Evolutionary conservation across 2,113 vertebrate genomes (phyloP).

Genomic region (Rhinopomastus cyanomelas): DNA sequence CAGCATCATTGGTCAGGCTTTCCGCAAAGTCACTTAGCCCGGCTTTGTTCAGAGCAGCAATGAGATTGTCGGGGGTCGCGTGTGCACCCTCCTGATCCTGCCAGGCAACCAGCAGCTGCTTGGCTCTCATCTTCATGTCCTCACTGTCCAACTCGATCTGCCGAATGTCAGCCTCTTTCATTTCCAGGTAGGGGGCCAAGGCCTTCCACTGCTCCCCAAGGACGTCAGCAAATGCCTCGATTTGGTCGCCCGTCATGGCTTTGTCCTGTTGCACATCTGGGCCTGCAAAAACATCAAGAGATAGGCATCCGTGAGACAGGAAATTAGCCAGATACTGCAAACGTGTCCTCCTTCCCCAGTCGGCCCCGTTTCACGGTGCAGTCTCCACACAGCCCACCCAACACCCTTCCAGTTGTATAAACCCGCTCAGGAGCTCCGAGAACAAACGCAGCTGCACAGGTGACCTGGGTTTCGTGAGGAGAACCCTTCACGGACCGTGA

Average conservation of each 20-base stretch:
- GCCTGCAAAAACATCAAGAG: constrained; percentile 68
- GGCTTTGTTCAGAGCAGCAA: constrained; percentile 79
- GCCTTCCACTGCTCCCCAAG: constrained; percentile 89
- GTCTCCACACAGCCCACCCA: neutral
- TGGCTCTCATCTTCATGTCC: constrained; percentile 91
- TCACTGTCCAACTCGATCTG: constrained; percentile 93
- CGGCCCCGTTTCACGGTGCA: neutral
- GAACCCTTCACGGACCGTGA: neutral
- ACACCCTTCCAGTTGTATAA: neutral
- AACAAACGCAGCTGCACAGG: neutral
- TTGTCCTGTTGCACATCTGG: constrained; percentile 89
- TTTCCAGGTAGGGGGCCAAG: constrained; percentile 88
- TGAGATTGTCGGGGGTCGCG: constrained; percentile 85
- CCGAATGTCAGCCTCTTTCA: constrained; percentile 89
- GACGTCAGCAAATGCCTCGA: constrained; percentile 87
- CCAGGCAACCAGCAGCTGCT: constrained; percentile 94
- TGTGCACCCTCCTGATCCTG: constrained; percentile 92
- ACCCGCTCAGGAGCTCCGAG: accelerated
- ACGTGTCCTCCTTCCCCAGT: neutral
- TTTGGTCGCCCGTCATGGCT: constrained; percentile 87
- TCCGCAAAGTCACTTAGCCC: constrained; percentile 86
- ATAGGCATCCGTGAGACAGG: neutral
- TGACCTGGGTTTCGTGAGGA: neutral
- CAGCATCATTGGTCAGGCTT: constrained; percentile 75
- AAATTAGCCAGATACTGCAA: neutral